phyloP scores from a whole-genome alignment of 2,797 vertebrate species.

The Triplophysa yarkandensis region DNA sequence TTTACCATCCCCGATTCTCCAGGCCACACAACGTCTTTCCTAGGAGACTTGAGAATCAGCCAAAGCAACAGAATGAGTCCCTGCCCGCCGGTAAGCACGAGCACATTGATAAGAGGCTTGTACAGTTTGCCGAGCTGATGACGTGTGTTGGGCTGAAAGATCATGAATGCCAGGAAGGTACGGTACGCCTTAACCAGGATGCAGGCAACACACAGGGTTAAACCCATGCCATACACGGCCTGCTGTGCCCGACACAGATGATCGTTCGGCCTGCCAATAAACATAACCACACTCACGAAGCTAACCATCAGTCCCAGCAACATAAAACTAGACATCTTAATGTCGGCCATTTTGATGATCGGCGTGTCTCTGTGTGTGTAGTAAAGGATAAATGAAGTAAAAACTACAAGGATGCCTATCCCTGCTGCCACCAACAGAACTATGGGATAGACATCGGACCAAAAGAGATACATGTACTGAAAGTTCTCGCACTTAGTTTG shows the following conservation, averaged over 20 bases:
- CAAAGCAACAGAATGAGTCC: conserved; percentile 67
- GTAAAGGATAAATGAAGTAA: conserved; percentile 60
- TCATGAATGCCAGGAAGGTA: conserved; percentile 66
- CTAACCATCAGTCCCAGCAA: conserved; percentile 64
- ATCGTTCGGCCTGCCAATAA: conserved; percentile 62
- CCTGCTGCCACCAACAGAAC: conserved; percentile 55
- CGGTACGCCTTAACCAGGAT: conserved; percentile 68
- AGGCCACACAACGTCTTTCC: not conserved
- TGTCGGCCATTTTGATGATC: conserved; percentile 63
- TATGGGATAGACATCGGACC: conserved; percentile 64
- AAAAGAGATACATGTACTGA: conserved; percentile 59
- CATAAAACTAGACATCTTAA: conserved; percentile 65
- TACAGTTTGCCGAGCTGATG: conserved; percentile 57
- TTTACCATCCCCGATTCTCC: not conserved
- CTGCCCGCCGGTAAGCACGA: conserved; percentile 56
- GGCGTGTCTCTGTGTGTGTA: conserved; percentile 55
- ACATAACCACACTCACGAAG: conserved; percentile 66
- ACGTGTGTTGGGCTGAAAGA: conserved; percentile 49
- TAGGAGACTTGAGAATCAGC: conserved; percentile 63
- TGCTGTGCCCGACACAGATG: conserved; percentile 67
- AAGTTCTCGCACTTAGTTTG: conserved; percentile 39
- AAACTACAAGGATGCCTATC: conserved; percentile 63
- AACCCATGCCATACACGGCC: conserved; percentile 68
- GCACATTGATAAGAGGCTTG: conserved; percentile 59
- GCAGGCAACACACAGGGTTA: conserved; percentile 72